These are phyloP conservation scores for Watersipora subatra DNA, from an alignment of 1,140 invertebrate genomes.

Conservation along the genomic window DNA sequence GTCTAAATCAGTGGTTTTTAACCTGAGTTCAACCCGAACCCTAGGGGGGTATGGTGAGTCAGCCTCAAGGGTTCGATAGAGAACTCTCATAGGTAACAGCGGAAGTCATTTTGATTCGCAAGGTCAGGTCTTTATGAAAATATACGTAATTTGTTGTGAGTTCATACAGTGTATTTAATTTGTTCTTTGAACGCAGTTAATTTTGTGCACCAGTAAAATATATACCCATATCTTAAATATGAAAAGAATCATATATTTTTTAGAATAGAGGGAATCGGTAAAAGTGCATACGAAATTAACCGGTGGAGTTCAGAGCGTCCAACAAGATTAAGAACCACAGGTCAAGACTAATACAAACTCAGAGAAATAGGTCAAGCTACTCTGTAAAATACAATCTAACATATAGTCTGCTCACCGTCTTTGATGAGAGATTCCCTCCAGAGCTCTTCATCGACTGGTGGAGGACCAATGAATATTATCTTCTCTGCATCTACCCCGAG, in stretches of 20 bases:
- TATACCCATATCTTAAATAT: no score
- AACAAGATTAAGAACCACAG: background rate
- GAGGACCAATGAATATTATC: background rate
- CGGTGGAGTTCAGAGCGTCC: background rate
- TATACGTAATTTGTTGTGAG: no score
- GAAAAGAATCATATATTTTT: background rate
- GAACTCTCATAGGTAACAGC: no score
- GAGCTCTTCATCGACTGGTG: background rate
- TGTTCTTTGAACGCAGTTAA: no score
- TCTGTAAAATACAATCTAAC: background rate
- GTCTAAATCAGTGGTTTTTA: no score
- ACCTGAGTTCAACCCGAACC: no score
- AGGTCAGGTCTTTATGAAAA: no score
- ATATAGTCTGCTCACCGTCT: background rate
- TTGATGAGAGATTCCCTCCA: background rate
- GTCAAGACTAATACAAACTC: background rate
- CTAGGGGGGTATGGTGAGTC: no score
- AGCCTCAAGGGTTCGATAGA: no score
- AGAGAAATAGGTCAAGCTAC: background rate
- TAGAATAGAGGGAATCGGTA: background rate
- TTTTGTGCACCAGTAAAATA: no score
- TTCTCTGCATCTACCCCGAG: background rate
- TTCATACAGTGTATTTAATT: no score
- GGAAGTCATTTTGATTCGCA: no score
- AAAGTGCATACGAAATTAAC: background rate